A percentile compares a stretch with the other conserved stretches of the same genome.
phyloP scores from a whole-genome alignment of 1,140 invertebrate species.

The Chironomus striatipennis region DNA sequence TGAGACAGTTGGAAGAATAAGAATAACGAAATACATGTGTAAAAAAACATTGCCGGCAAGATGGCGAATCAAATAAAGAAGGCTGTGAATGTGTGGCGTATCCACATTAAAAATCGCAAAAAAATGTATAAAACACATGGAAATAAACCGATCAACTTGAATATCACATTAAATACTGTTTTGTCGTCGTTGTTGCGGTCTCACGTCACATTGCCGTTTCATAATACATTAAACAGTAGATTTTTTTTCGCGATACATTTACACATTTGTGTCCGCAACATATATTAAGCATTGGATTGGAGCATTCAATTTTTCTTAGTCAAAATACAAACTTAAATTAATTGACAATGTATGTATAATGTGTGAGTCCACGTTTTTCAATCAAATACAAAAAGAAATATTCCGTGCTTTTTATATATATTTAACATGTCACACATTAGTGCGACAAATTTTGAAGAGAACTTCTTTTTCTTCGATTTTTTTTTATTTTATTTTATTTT shows the following conservation, averaged over 20 bases:
- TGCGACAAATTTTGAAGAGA: not conserved
- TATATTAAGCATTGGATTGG: not conserved
- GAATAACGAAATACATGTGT: not conserved
- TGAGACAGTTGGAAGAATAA: not conserved
- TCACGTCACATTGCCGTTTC: not conserved
- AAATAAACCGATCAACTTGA: constrained; percentile 4
- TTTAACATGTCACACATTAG: constrained; percentile 12
- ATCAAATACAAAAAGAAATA: not conserved
- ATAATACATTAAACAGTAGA: not conserved
- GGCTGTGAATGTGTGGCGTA: not conserved
- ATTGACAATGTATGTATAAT: not conserved
- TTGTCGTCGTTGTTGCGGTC: constrained; percentile 5
- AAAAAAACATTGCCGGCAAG: constrained; percentile 3
- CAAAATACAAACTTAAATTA: not conserved
- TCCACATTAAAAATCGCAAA: not conserved
- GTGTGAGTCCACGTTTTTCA: not conserved
- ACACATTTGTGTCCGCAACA: constrained; percentile 11
- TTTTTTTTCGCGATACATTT: not conserved
- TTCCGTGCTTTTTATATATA: constrained; percentile 1
- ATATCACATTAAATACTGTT: not conserved
- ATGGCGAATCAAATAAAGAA: constrained; percentile 7
- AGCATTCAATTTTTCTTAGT: not conserved
- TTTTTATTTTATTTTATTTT: not conserved
- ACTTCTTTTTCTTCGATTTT: not conserved
- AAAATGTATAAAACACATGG: not conserved